A percentile compares a stretch with the other conserved stretches of the same genome.
Evolutionary conservation across 2,888 invertebrate species (phyloP).

Genomic region (Alentia gelatinosa): DNA sequence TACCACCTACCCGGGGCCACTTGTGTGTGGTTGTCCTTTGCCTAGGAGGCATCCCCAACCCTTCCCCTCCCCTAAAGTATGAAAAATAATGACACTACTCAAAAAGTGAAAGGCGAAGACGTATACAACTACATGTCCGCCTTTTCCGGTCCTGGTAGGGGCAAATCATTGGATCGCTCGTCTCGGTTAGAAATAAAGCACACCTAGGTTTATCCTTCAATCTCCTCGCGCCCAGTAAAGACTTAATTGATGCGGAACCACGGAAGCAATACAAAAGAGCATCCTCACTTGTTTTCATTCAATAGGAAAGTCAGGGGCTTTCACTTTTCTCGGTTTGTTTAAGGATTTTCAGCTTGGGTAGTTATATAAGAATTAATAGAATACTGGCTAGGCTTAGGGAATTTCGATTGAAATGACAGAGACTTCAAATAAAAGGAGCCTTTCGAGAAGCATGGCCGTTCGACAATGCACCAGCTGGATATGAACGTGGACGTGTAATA

Average conservation of each 20-base stretch:
- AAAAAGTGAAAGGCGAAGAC: too few relatives aligned
- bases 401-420: slow-evolving; percentile 9
- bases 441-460: neutral
- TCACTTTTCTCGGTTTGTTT: neutral
- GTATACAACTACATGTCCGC: too few relatives aligned
- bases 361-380: neutral
- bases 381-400: neutral
- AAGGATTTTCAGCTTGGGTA: neutral
- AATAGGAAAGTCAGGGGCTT: neutral
- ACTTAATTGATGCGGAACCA: neutral
- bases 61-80: too few relatives aligned
- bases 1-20: too few relatives aligned
- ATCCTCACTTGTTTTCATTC: neutral
- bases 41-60: too few relatives aligned
- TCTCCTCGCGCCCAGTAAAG: too few relatives aligned
- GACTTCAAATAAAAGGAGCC: neutral
- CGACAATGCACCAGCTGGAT: neutral
- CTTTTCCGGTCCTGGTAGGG: too few relatives aligned
- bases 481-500: neutral
- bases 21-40: too few relatives aligned
- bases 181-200: too few relatives aligned
- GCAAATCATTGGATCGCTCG: too few relatives aligned
- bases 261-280: neutral
- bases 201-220: too few relatives aligned
- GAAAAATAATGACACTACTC: too few relatives aligned